Percentiles rank a stretch among this genome's conserved stretches.
These are phyloP conservation scores for Globodera ellingtonae DNA, from an alignment of 1,140 invertebrate genomes.

Conservation along the genomic window DNA sequence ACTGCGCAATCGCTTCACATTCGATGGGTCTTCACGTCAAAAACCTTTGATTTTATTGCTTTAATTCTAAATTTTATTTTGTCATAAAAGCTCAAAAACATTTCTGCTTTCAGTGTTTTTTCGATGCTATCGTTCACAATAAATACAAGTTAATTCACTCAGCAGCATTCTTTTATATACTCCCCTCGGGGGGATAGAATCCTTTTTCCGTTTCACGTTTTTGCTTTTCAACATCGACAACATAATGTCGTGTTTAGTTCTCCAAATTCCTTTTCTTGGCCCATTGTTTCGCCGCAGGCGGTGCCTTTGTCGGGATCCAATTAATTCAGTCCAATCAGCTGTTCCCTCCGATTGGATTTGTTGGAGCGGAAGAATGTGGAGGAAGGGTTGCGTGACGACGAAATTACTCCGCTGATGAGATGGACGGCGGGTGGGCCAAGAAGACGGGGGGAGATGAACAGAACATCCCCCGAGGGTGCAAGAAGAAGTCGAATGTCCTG, in stretches of 20 bases:
- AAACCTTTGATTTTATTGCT: neutral
- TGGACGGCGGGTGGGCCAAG: neutral
- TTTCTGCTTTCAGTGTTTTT: too few relatives aligned
- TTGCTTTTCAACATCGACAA: too few relatives aligned
- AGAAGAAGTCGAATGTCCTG: neutral
- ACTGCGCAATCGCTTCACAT: neutral
- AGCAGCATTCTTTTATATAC: too few relatives aligned
- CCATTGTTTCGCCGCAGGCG: neutral
- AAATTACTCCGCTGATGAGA: slow-evolving; percentile 2
- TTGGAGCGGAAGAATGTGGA: neutral
- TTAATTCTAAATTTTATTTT: too few relatives aligned
- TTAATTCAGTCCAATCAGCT: neutral
- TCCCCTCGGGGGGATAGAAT: too few relatives aligned
- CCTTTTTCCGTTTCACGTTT: too few relatives aligned
- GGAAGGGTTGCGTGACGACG: neutral
- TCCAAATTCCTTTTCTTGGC: neutral
- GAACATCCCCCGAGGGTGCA: neutral
- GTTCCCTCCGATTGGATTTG: neutral
- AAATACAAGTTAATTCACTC: too few relatives aligned
- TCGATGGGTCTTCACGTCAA: neutral
- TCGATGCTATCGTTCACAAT: too few relatives aligned
- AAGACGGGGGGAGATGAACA: neutral
- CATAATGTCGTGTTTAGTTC: too few relatives aligned
- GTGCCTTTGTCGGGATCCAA: neutral
- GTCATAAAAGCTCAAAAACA: too few relatives aligned